These are phyloP conservation scores for Silurus meridionalis DNA, from an alignment of 2,113 vertebrate genomes.

Conservation along the genomic window DNA sequence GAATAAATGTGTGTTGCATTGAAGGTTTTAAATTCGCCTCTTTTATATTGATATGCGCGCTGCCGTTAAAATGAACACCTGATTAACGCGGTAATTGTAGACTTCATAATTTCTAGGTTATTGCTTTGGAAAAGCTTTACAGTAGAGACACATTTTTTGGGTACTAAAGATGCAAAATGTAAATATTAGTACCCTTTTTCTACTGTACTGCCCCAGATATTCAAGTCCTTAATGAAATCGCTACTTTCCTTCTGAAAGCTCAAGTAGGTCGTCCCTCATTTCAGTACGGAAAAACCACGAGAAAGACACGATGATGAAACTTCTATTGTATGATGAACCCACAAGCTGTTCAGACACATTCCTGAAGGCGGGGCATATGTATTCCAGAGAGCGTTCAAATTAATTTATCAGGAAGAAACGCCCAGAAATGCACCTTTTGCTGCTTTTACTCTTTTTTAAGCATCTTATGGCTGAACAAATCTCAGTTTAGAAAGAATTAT, in stretches of 20 bases:
- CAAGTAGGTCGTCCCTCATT: background rate
- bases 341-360: background rate
- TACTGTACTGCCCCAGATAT: background rate
- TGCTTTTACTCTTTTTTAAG: background rate
- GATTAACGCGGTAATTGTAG: too few species aligned
- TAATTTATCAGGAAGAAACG: background rate
- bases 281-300: background rate
- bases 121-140: background rate
- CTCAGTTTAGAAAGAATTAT: background rate
- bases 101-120: background rate
- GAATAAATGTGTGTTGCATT: too few species aligned
- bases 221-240: background rate
- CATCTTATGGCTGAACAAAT: background rate
- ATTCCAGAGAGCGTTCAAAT: background rate
- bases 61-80: too few species aligned
- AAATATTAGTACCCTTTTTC: background rate
- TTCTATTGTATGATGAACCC: too few species aligned
- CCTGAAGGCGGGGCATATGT: background rate
- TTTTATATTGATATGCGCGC: too few species aligned
- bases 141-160: background rate
- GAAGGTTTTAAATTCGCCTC: too few species aligned
- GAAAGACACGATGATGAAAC: too few species aligned
- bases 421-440: background rate
- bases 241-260: background rate
- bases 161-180: background rate